phyloP scores from a whole-genome alignment of 2,888 invertebrate genomes.

The Bruchidius siliquastri region DNA sequence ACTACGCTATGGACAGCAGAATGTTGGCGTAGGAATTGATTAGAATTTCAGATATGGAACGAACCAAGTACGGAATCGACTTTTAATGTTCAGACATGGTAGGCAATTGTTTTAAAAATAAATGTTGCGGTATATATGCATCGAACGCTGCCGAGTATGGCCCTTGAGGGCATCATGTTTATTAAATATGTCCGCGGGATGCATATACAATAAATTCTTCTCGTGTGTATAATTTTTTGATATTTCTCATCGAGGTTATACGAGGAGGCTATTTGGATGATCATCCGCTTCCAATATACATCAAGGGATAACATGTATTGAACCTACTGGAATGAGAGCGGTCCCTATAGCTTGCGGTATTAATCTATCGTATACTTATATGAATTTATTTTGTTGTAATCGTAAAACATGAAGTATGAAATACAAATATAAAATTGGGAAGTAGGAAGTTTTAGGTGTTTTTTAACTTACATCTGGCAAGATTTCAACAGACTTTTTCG shows the following conservation, averaged over 20 bases:
- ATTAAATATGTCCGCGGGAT: background rate
- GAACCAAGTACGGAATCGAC: background rate
- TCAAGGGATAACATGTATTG: background rate
- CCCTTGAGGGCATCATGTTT: background rate
- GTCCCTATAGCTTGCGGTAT: background rate
- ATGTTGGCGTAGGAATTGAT: background rate
- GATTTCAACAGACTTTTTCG: no score
- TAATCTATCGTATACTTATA: no score
- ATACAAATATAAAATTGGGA: no score
- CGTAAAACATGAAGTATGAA: no score
- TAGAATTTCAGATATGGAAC: background rate
- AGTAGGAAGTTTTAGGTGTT: no score
- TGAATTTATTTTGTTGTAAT: no score
- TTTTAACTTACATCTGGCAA: no score
- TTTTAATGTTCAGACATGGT: background rate
- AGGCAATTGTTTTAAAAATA: background rate
- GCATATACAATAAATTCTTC: background rate
- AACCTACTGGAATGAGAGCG: background rate
- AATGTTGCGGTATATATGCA: background rate
- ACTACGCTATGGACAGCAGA: background rate
- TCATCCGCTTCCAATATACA: background rate
- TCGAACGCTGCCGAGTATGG: background rate
- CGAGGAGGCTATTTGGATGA: background rate
- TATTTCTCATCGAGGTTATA: background rate
- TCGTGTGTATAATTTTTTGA: background rate